Conservation (phyloP, 2,888 invertebrate genomes). For the Rhodophaea formosa region DNA sequence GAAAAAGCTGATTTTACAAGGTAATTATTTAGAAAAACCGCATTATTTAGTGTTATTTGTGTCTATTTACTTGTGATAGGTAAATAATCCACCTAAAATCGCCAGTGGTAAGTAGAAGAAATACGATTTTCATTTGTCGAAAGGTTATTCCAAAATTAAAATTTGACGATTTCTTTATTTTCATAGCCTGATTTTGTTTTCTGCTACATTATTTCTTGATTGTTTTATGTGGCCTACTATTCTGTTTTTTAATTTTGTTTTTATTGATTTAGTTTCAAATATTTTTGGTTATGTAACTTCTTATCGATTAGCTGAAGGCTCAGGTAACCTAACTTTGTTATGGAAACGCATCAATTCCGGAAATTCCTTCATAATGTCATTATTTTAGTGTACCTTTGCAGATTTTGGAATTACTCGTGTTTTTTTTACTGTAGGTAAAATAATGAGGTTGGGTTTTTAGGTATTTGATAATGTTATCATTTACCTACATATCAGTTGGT, state of each 20-base stretch:
- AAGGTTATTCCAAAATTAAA: constrained; percentile 30
- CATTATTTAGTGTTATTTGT: constrained; percentile 18
- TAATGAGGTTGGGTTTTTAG: no score
- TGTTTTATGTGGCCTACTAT: not conserved
- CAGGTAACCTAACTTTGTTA: constrained; percentile 39
- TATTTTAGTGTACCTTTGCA: not conserved
- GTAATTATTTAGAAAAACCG: constrained; percentile 32
- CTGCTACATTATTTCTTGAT: not conserved
- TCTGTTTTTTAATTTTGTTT: not conserved
- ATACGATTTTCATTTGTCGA: constrained; percentile 12
- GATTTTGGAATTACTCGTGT: no score
- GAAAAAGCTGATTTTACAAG: constrained; percentile 37
- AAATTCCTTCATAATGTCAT: not conserved
- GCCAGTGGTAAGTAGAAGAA: not conserved
- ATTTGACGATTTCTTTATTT: not conserved
- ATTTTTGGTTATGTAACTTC: constrained; percentile 57
- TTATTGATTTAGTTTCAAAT: not conserved
- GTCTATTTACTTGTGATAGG: not conserved
- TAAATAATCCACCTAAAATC: not conserved
- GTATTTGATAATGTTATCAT: no score
- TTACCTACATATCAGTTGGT: no score
- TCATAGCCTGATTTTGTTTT: constrained; percentile 20
- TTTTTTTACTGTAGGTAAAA: no score
- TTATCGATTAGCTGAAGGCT: constrained; percentile 42
- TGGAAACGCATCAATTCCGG: not conserved